These are phyloP conservation scores for Beroe ovata DNA, from an alignment of 37 sponge, comb jelly and placozoan genomes.

Conservation along the genomic window DNA sequence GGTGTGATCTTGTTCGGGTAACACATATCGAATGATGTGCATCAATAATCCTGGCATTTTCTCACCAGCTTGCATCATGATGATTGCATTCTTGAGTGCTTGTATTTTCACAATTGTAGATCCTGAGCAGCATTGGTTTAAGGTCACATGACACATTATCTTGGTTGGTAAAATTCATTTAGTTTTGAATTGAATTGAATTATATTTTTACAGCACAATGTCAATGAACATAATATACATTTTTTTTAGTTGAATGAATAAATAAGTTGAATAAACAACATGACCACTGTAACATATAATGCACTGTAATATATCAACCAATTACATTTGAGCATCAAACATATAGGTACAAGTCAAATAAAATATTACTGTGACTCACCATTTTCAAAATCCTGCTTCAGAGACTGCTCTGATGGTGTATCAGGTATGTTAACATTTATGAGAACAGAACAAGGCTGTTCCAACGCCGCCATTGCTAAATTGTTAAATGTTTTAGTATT, in stretches of 20 bases:
- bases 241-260: no score
- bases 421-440: constrained; percentile 79
- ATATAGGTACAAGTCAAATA: neutral
- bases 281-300: neutral
- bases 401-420: constrained; percentile 82
- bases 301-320: neutral
- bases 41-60: constrained; percentile 89
- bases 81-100: constrained; percentile 91
- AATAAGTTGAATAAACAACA: neutral
- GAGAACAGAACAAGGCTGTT: constrained; percentile 94
- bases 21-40: constrained; percentile 90
- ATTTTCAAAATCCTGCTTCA: constrained; percentile 79
- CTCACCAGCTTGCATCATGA: constrained; percentile 93
- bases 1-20: constrained; percentile 90
- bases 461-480: constrained; percentile 62
- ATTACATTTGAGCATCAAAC: no score
- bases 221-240: no score
- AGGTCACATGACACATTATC: no score
- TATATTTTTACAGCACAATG: no score
- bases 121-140: no score
- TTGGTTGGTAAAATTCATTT: no score
- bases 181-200: no score
- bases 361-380: neutral
- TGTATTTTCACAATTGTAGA: constrained; percentile 69
- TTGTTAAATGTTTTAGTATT: no score